Conservation (phyloP, 1,140 invertebrate genomes). For the Phortica variegata region DNA sequence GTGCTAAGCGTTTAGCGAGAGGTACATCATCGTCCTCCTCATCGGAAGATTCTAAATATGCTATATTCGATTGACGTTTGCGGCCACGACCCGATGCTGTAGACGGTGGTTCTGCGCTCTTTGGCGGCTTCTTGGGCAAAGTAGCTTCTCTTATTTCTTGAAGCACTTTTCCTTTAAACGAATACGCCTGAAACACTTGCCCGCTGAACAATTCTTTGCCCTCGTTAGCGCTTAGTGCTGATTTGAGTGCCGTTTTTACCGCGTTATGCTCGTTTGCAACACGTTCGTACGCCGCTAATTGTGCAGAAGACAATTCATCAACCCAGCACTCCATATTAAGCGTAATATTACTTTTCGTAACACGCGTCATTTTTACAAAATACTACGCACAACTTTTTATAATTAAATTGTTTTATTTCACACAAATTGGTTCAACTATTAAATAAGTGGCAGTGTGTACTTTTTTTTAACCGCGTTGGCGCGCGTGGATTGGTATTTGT, state of each 20-base stretch:
- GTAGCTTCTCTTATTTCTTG: constrained; percentile 56
- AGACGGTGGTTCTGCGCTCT: constrained; percentile 20
- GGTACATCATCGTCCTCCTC: constrained; percentile 55
- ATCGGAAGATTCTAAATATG: constrained; percentile 49
- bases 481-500: no score
- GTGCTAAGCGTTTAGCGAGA: constrained; percentile 47
- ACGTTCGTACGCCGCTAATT: constrained; percentile 61
- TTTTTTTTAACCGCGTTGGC: no score
- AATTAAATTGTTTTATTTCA: not conserved
- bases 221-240: constrained; percentile 61
- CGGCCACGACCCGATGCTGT: constrained; percentile 22
- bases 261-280: constrained; percentile 64
- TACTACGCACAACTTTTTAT: not conserved
- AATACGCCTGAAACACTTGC: constrained; percentile 63
- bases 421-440: no score
- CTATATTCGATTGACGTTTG: constrained; percentile 36
- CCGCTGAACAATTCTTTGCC: constrained; percentile 64
- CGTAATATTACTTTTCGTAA: constrained; percentile 48
- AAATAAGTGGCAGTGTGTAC: no score
- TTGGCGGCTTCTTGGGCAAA: constrained; percentile 61
- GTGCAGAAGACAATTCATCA: constrained; percentile 67
- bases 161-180: constrained; percentile 50
- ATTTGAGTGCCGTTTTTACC: constrained; percentile 62
- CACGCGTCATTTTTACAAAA: constrained; percentile 38
- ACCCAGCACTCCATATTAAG: constrained; percentile 68